Conservation (phyloP, 2,113 vertebrate genomes). For the Anolis carolinensis region DNA sequence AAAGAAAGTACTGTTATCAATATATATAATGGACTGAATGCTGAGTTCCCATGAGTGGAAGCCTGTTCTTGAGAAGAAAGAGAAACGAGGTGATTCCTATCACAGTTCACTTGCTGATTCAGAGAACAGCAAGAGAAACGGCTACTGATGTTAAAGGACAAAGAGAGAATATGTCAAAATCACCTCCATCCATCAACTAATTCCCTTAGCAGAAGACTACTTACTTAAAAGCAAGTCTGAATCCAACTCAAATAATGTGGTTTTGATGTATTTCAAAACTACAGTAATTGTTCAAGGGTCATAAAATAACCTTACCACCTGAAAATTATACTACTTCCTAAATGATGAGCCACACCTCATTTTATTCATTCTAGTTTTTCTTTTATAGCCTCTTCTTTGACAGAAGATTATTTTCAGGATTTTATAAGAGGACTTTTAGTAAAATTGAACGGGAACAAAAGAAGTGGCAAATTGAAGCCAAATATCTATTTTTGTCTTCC, state of each 20-base stretch:
- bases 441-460: constrained; percentile 39
- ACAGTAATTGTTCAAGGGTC: background rate
- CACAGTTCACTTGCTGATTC: background rate
- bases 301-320: background rate
- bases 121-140: background rate
- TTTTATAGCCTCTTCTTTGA: constrained; percentile 47
- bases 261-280: background rate
- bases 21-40: background rate
- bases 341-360: constrained; percentile 5
- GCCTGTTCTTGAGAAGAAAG: background rate
- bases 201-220: background rate
- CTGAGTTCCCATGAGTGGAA: background rate
- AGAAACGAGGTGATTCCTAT: background rate
- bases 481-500: constrained; percentile 26
- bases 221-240: background rate
- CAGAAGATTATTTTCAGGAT: constrained; percentile 53
- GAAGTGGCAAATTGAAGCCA: constrained; percentile 53
- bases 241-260: background rate
- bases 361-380: constrained; percentile 31
- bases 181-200: background rate
- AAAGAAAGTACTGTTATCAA: constrained; percentile 1
- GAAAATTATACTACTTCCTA: background rate
- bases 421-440: constrained; percentile 50
- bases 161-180: background rate
- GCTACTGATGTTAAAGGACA: background rate